Conservation (phyloP, 2,888 invertebrate genomes). For the Pemphredon lugubris region DNA sequence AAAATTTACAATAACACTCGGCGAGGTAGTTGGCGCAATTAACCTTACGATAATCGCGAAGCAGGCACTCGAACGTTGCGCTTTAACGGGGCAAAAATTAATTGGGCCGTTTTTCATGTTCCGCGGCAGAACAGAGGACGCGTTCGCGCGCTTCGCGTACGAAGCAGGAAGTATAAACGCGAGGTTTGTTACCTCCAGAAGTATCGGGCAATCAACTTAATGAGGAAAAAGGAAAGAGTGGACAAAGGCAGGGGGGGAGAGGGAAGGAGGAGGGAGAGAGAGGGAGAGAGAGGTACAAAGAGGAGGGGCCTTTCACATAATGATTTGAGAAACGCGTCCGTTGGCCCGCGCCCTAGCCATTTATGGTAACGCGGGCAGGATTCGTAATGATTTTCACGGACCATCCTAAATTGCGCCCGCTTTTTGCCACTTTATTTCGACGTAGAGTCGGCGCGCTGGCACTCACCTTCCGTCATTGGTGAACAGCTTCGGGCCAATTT, state of each 20-base stretch:
- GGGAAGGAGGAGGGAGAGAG: constrained; percentile 12
- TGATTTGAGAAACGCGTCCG: constrained; percentile 55
- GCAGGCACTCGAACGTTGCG: neutral
- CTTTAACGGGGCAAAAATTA: constrained; percentile 32
- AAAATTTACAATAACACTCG: constrained; percentile 30
- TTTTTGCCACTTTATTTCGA: neutral
- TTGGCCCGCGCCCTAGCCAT: constrained; percentile 42
- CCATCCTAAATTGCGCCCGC: neutral
- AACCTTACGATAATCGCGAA: constrained; percentile 29
- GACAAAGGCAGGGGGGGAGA: constrained; percentile 22
- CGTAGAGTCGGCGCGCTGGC: no score
- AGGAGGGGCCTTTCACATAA: constrained; percentile 58
- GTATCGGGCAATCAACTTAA: constrained; percentile 57
- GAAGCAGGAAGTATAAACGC: constrained; percentile 33
- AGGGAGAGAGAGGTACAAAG: constrained; percentile 15
- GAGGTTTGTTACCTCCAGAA: constrained; percentile 40
- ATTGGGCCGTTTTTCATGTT: constrained; percentile 58
- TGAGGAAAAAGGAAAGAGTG: constrained; percentile 49
- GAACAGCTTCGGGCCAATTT: constrained; percentile 41
- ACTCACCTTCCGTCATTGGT: constrained; percentile 64
- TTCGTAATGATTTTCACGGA: constrained; percentile 33
- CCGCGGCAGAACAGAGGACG: constrained; percentile 5
- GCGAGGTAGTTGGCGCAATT: constrained; percentile 30
- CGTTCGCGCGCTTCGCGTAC: neutral
- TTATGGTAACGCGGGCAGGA: constrained; percentile 46